Percentiles rank a stretch among this genome's conserved stretches.
These are phyloP conservation scores for Micropterix aruncella DNA, from an alignment of 2,888 invertebrate species.

Conservation along the genomic window DNA sequence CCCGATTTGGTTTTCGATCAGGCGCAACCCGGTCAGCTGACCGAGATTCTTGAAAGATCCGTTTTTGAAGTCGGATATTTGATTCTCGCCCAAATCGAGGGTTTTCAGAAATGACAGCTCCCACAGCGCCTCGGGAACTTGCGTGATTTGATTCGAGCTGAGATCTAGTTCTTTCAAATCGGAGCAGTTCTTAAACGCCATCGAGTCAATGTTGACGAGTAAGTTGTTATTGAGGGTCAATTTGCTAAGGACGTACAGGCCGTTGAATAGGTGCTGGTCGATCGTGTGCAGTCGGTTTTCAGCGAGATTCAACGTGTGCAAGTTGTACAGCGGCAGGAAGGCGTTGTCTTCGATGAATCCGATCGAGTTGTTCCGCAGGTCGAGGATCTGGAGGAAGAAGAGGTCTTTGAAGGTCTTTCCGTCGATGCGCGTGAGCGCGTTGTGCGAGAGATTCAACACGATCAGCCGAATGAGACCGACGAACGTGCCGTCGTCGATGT, in stretches of 20 bases:
- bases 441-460: slow-evolving; percentile 73
- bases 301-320: slow-evolving; percentile 79
- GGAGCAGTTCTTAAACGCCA: slow-evolving; percentile 78
- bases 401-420: slow-evolving; percentile 76
- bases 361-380: slow-evolving; percentile 75
- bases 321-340: slow-evolving; percentile 74
- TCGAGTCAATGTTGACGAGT: slow-evolving; percentile 61
- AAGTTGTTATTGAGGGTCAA: slow-evolving; percentile 77
- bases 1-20: slow-evolving; percentile 83
- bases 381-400: slow-evolving; percentile 73
- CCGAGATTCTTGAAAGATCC: slow-evolving; percentile 75
- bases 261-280: slow-evolving; percentile 70
- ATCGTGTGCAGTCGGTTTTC: slow-evolving; percentile 75
- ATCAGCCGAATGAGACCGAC: slow-evolving; percentile 73
- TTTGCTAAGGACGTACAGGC: slow-evolving; percentile 69
- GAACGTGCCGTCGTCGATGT: slow-evolving; percentile 75
- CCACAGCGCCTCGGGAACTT: slow-evolving; percentile 71
- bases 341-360: slow-evolving; percentile 81
- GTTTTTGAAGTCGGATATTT: slow-evolving; percentile 69
- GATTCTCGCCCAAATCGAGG: slow-evolving; percentile 84
- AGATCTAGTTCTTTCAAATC: slow-evolving; percentile 80
- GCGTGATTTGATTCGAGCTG: slow-evolving; percentile 70
- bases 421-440: slow-evolving; percentile 72
- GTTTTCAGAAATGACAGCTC: slow-evolving; percentile 74
- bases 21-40: slow-evolving; percentile 71